phyloP scores from a whole-genome alignment of 2,888 invertebrate genomes.

The Mythimna vitellina region DNA sequence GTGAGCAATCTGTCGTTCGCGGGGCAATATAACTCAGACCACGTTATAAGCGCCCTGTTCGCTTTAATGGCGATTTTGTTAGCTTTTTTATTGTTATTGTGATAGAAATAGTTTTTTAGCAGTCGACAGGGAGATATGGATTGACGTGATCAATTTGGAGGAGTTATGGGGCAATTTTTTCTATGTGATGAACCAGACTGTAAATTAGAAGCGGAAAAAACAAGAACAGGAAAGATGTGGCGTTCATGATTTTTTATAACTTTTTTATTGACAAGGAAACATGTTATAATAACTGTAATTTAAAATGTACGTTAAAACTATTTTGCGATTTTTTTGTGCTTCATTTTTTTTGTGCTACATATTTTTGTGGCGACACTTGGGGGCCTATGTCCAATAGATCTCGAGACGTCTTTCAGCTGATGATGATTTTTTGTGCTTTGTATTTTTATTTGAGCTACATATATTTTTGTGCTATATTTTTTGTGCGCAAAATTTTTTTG shows the following conservation, averaged over 20 bases:
- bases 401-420: too few relatives aligned
- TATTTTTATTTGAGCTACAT: too few relatives aligned
- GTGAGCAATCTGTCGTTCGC: constrained; percentile 86
- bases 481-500: too few relatives aligned
- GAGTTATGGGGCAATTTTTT: constrained; percentile 39
- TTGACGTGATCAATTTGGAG: constrained; percentile 58
- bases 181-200: constrained; percentile 17
- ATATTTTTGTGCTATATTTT: too few relatives aligned
- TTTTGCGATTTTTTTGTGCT: too few relatives aligned
- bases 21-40: constrained; percentile 71
- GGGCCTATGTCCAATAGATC: too few relatives aligned
- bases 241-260: not conserved
- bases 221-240: constrained; percentile 11
- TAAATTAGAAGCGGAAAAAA: constrained; percentile 46
- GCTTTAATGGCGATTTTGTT: constrained; percentile 74
- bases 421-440: too few relatives aligned
- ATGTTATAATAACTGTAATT: too few relatives aligned
- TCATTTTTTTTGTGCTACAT: too few relatives aligned
- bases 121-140: constrained; percentile 57
- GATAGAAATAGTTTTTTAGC: constrained; percentile 44
- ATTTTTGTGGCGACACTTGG: too few relatives aligned
- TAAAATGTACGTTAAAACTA: too few relatives aligned
- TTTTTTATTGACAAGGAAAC: too few relatives aligned
- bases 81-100: constrained; percentile 75
- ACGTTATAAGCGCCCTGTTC: constrained; percentile 70